phyloP scores from a whole-genome alignment of 2,888 invertebrate species.

The Scaptodrosophila latifasciaeformis region DNA sequence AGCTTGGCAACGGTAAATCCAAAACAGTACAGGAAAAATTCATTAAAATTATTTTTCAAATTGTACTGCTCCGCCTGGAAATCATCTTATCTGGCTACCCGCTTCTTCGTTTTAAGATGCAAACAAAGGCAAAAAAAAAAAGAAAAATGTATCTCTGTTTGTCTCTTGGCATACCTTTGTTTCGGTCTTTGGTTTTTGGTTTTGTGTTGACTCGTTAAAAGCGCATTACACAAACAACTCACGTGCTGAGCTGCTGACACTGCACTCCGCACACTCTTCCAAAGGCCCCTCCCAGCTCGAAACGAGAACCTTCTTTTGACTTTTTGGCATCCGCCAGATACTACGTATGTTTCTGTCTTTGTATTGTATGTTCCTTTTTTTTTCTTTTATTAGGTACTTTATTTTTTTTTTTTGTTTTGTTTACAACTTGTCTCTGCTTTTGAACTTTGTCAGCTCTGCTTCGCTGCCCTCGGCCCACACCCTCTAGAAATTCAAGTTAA shows the following conservation, averaged over 20 bases:
- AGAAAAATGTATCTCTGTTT: not conserved
- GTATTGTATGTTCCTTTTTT: slow-evolving; percentile 21
- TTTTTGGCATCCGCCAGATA: too few relatives aligned
- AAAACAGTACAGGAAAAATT: too few relatives aligned
- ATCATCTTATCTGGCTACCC: not conserved
- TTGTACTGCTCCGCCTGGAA: too few relatives aligned
- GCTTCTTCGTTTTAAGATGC: not conserved
- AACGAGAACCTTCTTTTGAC: slow-evolving; percentile 25
- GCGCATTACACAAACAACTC: slow-evolving; percentile 53
- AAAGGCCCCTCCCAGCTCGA: not conserved
- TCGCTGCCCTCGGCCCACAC: too few relatives aligned
- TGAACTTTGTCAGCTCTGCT: too few relatives aligned
- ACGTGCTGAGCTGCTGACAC: slow-evolving; percentile 27
- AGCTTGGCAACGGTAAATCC: not conserved
- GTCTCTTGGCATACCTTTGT: too few relatives aligned
- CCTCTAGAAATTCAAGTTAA: slow-evolving; percentile 49
- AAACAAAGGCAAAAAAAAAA: slow-evolving; percentile 1
- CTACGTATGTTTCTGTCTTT: slow-evolving; percentile 7
- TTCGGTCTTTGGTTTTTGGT: too few relatives aligned
- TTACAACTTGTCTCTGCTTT: slow-evolving; percentile 29
- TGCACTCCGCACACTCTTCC: slow-evolving; percentile 32
- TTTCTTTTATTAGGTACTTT: too few relatives aligned
- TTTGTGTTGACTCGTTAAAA: slow-evolving; percentile 37
- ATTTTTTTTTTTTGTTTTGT: slow-evolving; percentile 14
- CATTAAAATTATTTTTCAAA: too few relatives aligned